A percentile compares a stretch with the other conserved stretches of the same genome.
Evolutionary conservation across 2,888 invertebrate genomes (phyloP).

Genomic region (Hedychridium roseum): DNA sequence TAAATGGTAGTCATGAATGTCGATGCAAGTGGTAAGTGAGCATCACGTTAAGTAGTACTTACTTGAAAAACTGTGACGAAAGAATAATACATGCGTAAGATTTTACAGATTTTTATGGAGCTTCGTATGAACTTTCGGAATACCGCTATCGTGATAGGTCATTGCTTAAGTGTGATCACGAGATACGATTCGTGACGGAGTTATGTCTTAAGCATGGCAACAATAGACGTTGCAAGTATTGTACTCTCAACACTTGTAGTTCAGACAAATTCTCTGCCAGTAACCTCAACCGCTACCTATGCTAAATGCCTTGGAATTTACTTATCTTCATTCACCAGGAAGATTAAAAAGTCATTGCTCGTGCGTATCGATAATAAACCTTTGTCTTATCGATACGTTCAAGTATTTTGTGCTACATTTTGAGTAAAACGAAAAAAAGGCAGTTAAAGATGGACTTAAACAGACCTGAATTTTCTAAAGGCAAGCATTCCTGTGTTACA

Average conservation of each 20-base stretch:
- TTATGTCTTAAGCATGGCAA: constrained; percentile 20
- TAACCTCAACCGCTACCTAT: neutral
- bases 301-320: no score
- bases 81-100: neutral
- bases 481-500: no score
- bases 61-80: no score
- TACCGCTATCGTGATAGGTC: constrained; percentile 33
- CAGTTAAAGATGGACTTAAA: no score
- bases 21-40: no score
- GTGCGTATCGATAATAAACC: no score
- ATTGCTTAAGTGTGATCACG: constrained; percentile 16
- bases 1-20: no score
- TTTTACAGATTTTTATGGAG: constrained; percentile 5
- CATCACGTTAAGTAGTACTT: no score
- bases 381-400: no score
- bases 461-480: no score
- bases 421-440: no score
- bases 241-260: constrained; percentile 4
- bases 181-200: constrained; percentile 23
- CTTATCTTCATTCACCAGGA: constrained; percentile 13
- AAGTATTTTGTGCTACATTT: no score
- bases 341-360: constrained; percentile 11
- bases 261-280: constrained; percentile 9
- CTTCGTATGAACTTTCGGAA: constrained; percentile 25
- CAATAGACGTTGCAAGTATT: constrained; percentile 20